Conservation (phyloP, 2,113 vertebrate species). For the Bubo bubo region DNA sequence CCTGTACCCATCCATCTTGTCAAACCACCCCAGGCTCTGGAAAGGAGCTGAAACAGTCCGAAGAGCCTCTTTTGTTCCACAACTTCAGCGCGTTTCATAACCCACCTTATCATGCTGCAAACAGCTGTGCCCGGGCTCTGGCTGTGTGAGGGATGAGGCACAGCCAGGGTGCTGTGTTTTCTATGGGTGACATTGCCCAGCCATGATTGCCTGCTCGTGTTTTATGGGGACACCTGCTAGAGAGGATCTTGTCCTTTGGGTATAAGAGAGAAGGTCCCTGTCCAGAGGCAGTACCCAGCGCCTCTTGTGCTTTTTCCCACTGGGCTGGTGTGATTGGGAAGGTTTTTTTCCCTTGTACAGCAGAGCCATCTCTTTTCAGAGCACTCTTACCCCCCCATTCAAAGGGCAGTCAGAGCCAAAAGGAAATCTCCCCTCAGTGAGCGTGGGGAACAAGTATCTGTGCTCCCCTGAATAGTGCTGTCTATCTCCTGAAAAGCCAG, state of each 20-base stretch:
- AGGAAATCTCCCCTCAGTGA: background rate
- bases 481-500: background rate
- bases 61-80: background rate
- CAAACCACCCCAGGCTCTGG: background rate
- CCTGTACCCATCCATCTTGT: background rate
- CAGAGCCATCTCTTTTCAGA: background rate
- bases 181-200: background rate
- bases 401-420: background rate
- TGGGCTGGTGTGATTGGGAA: background rate
- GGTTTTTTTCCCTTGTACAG: background rate
- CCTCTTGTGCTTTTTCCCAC: background rate
- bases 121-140: background rate
- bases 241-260: background rate
- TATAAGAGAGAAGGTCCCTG: background rate
- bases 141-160: background rate
- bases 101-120: background rate
- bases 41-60: background rate
- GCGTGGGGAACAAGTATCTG: background rate
- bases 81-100: background rate
- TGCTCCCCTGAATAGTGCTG: background rate
- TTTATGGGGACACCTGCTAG: background rate
- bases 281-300: rapidly evolving
- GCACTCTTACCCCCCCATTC: background rate
- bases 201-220: rapidly evolving
- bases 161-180: background rate